phyloP scores from a whole-genome alignment of 2,888 invertebrate genomes.

The Aethes cnicana region DNA sequence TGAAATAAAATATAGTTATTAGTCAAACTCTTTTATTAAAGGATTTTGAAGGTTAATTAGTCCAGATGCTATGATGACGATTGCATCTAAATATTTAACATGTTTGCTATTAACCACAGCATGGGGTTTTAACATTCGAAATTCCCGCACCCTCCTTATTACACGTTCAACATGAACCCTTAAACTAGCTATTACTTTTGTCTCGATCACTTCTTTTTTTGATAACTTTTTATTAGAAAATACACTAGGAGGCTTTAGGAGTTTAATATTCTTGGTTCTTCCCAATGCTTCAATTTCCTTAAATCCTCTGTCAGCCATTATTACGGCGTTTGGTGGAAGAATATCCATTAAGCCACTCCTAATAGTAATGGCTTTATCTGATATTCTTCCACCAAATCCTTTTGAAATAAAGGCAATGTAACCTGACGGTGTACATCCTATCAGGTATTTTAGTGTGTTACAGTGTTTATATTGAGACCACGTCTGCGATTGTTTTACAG shows the following conservation, averaged over 20 bases:
- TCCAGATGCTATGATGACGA: conserved; percentile 3
- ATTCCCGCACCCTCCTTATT: not conserved
- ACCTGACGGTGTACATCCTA: conserved; percentile 3
- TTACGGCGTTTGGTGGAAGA: not conserved
- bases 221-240: not conserved
- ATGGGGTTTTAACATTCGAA: not conserved
- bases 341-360: not conserved
- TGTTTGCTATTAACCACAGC: not conserved
- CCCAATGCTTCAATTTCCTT: not conserved
- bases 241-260: not conserved
- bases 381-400: conserved; percentile 3
- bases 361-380: not conserved
- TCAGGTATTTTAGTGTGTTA: conserved; percentile 1
- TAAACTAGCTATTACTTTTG: not conserved
- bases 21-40: no score
- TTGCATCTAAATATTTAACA: not conserved
- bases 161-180: not conserved
- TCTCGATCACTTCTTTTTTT: not conserved
- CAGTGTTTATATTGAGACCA: conserved; percentile 3
- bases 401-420: conserved; percentile 1
- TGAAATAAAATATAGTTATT: no score
- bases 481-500: not conserved
- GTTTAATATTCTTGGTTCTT: not conserved
- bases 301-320: not conserved
- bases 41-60: no score